Base-by-base conservation (phyloP, 2,113 vertebrate species). In the Indicator indicator region DNA sequence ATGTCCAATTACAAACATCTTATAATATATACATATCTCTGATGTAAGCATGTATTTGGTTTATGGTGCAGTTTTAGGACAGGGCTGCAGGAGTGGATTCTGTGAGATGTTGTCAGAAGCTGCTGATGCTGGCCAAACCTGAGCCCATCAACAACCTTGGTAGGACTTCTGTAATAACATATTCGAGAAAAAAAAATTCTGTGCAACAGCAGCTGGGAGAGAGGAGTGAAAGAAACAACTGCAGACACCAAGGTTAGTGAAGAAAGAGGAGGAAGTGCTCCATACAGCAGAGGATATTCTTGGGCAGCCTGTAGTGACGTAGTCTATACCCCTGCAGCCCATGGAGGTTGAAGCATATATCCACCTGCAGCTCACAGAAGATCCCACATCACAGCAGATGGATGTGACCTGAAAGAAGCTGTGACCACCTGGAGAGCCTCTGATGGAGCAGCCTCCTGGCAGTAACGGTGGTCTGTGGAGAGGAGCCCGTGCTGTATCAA, bases 341-440 rank as follows among this genome's bases (percentile, higher is more conserved):
- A 11, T 1, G 5, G 32, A 55, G 20, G 11, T 9, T 4, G 32
- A 16, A 80, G 17, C 40, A 58, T 14, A 38, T 7, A 28, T 13
- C 23, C 71, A 40, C 38, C 70, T 38, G 59, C 38, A 83, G 16
- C 27, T 32, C 2, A 1, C 3, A 58, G 12, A 82, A 11, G 16
- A 54, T 4, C 5, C 27, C 46, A 36, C 2, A 0, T 5, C 5
- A 2, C 28, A 67, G 17, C 17, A 65, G 16, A 7, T 6, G 8
- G 38, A 28, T 16, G 4, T 33, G 4, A 7, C 17, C 28, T 1
- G 0, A 48, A 71, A 75, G 13, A 73, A 17, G 20, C 24, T 24
- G 27, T 46, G 33, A 50, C 8, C 14, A 33, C 2, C 0, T 24
- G 16, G 59, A 15, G 5, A 33, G 3, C 8, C n/a, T 3, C 0